Conservation (phyloP, 2,113 vertebrate genomes). For the Festucalex cinctus region DNA sequence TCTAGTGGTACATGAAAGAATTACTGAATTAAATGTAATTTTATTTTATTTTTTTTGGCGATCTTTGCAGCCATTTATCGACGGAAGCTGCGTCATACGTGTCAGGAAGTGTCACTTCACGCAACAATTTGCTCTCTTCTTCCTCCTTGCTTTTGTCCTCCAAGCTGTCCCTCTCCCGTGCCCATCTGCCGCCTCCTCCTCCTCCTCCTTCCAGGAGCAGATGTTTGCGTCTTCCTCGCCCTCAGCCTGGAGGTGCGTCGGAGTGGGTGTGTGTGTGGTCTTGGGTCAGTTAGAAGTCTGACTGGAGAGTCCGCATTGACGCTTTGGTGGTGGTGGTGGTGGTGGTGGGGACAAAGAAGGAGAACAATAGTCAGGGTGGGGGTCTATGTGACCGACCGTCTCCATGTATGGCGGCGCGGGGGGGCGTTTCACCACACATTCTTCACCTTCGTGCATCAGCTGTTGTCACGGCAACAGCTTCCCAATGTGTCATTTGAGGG, state of each 20-base stretch:
- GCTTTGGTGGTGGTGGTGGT: not conserved
- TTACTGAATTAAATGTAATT: no score
- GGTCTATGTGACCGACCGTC: slow-evolving; percentile 13
- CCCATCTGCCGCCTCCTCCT: slow-evolving; percentile 60
- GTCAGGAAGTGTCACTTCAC: slow-evolving; percentile 20
- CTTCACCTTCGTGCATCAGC: not conserved
- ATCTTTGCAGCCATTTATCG: not conserved
- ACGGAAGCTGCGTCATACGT: not conserved
- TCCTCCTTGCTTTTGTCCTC: slow-evolving; percentile 62
- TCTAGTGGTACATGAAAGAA: no score
- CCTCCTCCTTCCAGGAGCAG: slow-evolving; percentile 42
- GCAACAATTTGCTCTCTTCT: slow-evolving; percentile 9
- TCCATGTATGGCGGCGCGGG: slow-evolving; percentile 10
- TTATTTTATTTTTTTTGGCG: no score
- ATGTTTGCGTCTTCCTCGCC: slow-evolving; percentile 38
- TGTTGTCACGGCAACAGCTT: not conserved
- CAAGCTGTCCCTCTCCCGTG: slow-evolving; percentile 26
- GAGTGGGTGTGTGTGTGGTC: not conserved
- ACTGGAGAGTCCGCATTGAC: slow-evolving; percentile 33
- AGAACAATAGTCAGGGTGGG: slow-evolving; percentile 29
- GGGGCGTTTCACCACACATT: not conserved
- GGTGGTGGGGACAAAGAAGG: slow-evolving; percentile 20
- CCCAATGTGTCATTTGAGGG: no score
- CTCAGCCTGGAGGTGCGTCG: slow-evolving; percentile 6
- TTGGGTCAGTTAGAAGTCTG: slow-evolving; percentile 19